Percentiles rank a stretch among this genome's conserved stretches.
Conservation (phyloP, 1,140 invertebrate species). For the Achatina immaculata region DNA sequence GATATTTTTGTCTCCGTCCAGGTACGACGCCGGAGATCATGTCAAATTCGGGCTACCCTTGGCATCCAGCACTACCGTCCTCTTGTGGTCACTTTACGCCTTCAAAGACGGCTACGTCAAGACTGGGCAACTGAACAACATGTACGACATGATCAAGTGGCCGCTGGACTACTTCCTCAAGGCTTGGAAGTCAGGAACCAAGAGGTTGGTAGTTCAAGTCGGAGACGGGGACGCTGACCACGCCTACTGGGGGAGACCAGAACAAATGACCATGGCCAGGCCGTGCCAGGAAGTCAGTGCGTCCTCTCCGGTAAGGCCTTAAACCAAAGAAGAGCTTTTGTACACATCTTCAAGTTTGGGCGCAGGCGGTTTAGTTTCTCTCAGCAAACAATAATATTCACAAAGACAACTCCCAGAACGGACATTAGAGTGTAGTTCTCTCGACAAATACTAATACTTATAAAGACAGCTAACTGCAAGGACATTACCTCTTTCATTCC, state of each 20-base stretch:
- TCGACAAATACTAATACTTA: too few relatives aligned
- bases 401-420: too few relatives aligned
- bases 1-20: slow-evolving; percentile 76
- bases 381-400: too few relatives aligned
- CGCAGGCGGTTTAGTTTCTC: too few relatives aligned
- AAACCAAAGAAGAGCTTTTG: too few relatives aligned
- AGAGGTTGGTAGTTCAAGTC: slow-evolving; percentile 55
- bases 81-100: slow-evolving; percentile 75
- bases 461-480: too few relatives aligned
- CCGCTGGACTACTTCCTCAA: slow-evolving; percentile 79
- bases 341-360: too few relatives aligned
- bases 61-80: slow-evolving; percentile 75
- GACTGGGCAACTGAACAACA: slow-evolving; percentile 69
- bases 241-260: slow-evolving; percentile 58
- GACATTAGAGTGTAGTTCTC: too few relatives aligned
- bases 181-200: slow-evolving; percentile 44
- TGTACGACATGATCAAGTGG: slow-evolving; percentile 72
- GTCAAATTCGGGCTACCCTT: slow-evolving; percentile 80
- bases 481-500: too few relatives aligned
- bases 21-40: slow-evolving; percentile 75
- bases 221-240: slow-evolving; percentile 60
- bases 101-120: slow-evolving; percentile 72
- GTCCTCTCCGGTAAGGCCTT: slow-evolving; percentile 49
- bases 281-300: slow-evolving; percentile 76
- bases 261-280: slow-evolving; percentile 76